These are phyloP conservation scores for Eristalis pertinax DNA, from an alignment of 2,888 invertebrate species.

Conservation along the genomic window DNA sequence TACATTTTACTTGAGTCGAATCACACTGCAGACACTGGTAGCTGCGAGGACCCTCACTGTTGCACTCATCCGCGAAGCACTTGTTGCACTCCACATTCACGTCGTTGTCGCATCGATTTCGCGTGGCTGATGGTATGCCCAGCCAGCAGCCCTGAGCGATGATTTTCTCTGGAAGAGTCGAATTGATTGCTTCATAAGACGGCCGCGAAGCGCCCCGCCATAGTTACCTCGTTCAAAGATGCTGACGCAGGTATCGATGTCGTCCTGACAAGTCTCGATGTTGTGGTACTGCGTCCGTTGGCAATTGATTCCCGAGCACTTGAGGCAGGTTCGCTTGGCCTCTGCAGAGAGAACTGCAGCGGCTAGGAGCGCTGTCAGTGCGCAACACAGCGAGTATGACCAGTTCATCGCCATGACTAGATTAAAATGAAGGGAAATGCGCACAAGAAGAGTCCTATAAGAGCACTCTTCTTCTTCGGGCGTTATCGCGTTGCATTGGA, in stretches of 20 bases:
- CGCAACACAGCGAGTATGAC: background rate
- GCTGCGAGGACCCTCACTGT: slow-evolving; percentile 69
- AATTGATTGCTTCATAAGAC: background rate
- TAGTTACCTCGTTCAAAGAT: slow-evolving; percentile 74
- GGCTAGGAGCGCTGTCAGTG: slow-evolving; percentile 4
- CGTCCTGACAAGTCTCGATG: slow-evolving; percentile 74
- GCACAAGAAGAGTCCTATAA: slow-evolving; percentile 10
- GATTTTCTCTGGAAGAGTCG: slow-evolving; percentile 57
- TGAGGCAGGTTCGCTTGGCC: slow-evolving; percentile 73
- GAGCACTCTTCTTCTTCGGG: background rate
- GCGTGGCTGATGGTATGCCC: slow-evolving; percentile 55
- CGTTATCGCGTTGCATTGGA: slow-evolving; percentile 22
- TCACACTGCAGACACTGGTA: slow-evolving; percentile 75
- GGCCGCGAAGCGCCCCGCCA: background rate
- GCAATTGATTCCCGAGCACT: slow-evolving; percentile 76
- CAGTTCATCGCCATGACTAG: slow-evolving; percentile 49
- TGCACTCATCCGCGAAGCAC: slow-evolving; percentile 74
- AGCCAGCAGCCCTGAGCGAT: slow-evolving; percentile 75
- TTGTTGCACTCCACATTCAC: slow-evolving; percentile 65
- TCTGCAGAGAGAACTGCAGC: slow-evolving; percentile 36
- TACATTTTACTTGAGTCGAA: slow-evolving; percentile 71
- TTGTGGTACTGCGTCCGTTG: slow-evolving; percentile 73
- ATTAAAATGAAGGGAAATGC: slow-evolving; percentile 11
- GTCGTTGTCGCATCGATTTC: slow-evolving; percentile 55
- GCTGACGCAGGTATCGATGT: slow-evolving; percentile 76